Evolutionary conservation across 1,140 invertebrate genomes (phyloP).

Genomic region (Pissodes strobi): DNA sequence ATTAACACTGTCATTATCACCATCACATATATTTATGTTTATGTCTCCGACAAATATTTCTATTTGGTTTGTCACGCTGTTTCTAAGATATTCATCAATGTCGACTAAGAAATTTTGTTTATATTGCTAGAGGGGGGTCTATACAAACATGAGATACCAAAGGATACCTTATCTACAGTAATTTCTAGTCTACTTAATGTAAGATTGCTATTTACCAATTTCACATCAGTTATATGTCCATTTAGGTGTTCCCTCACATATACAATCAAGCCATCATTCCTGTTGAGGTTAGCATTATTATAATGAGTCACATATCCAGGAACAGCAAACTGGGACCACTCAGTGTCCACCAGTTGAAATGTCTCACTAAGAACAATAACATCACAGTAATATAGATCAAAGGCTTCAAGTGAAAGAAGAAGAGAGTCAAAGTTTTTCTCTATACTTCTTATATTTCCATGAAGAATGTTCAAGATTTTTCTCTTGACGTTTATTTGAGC

Average conservation of each 20-base stretch:
- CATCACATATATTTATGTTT: slow-evolving; percentile 13
- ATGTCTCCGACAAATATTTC: slow-evolving; percentile 7
- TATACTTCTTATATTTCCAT: slow-evolving; percentile 7
- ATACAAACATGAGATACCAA: slow-evolving; percentile 13
- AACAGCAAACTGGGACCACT: not conserved
- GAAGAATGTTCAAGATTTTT: too few relatives aligned
- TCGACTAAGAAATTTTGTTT: not conserved
- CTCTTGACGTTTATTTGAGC: too few relatives aligned
- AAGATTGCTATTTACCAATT: not conserved
- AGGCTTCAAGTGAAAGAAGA: not conserved
- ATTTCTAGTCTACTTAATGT: not conserved
- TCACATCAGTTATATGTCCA: slow-evolving; percentile 1
- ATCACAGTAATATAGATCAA: not conserved
- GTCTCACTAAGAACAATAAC: not conserved
- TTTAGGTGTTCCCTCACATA: not conserved
- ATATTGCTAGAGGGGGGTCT: slow-evolving; percentile 7
- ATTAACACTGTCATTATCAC: slow-evolving; percentile 2
- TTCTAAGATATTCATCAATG: slow-evolving; percentile 1
- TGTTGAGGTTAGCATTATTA: too few relatives aligned
- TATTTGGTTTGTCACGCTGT: not conserved
- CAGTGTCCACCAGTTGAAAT: not conserved
- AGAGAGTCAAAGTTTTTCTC: slow-evolving; percentile 4
- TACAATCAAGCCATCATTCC: too few relatives aligned
- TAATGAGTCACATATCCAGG: not conserved
- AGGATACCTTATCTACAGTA: not conserved